Percentiles rank a stretch among this genome's conserved stretches.
Evolutionary conservation across 2,888 invertebrate species (phyloP).

Genomic region (Ophonus ardosiacus): DNA sequence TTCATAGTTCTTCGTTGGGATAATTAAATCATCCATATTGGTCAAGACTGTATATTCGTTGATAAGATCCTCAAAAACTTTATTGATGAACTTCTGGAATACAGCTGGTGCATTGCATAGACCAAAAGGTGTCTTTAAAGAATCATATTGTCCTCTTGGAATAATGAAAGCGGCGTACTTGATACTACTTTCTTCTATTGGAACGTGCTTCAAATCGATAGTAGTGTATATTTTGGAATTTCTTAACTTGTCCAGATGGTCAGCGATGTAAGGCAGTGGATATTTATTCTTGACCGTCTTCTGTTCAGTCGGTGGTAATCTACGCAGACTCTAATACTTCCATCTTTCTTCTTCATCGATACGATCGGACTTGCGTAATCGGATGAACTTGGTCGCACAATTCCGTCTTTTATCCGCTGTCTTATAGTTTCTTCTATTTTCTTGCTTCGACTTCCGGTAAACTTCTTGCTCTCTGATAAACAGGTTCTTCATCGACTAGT

Average conservation of each 20-base stretch:
- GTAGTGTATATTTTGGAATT: too few species aligned
- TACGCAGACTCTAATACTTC: conserved; percentile 66
- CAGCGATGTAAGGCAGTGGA: conserved; percentile 65
- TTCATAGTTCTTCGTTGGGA: conserved; percentile 50
- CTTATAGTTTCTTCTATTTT: not conserved
- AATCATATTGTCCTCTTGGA: conserved; percentile 70
- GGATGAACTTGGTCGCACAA: conserved; percentile 22
- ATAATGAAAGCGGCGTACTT: conserved; percentile 71
- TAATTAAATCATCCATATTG: conserved; percentile 67
- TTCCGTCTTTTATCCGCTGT: not conserved
- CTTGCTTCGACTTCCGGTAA: not conserved
- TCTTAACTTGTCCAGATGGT: conserved; percentile 64
- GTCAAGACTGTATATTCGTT: conserved; percentile 49
- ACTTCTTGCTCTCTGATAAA: not conserved
- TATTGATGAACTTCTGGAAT: conserved; percentile 69
- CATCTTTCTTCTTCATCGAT: conserved; percentile 65
- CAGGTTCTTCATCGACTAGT: conserved; percentile 12
- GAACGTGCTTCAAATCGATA: conserved; percentile 69
- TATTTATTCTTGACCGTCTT: conserved; percentile 65
- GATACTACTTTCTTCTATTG: conserved; percentile 64
- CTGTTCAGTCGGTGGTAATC: conserved; percentile 66
- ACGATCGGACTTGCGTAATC: conserved; percentile 65
- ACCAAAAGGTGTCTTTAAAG: too few species aligned
- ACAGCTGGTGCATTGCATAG: conserved; percentile 69
- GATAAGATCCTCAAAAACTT: conserved; percentile 67